phyloP scores from a whole-genome alignment of 2,797 vertebrate genomes.

The Orestias chungarensis region DNA sequence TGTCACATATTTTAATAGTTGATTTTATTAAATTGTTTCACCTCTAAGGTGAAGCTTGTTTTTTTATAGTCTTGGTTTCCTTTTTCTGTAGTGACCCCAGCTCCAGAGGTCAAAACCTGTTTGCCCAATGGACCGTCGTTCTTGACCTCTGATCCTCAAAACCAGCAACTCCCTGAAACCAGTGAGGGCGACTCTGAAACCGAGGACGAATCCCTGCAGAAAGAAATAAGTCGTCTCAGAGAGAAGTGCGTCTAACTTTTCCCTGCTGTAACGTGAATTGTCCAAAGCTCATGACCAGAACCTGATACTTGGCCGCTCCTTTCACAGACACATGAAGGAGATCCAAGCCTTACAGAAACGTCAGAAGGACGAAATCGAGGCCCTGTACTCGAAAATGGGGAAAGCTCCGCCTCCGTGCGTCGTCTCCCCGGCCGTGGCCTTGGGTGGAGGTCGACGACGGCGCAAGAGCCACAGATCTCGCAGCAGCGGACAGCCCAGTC shows the following conservation, averaged over 20 bases:
- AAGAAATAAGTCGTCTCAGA: slow-evolving; percentile 87
- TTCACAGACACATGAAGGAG: slow-evolving; percentile 90
- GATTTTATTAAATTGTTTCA: no score
- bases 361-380: slow-evolving; percentile 93
- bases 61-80: neutral
- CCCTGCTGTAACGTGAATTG: no score
- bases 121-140: slow-evolving; percentile 64
- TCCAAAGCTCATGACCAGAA: neutral
- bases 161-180: slow-evolving; percentile 84
- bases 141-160: slow-evolving; percentile 68
- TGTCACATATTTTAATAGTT: no score
- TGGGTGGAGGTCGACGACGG: slow-evolving; percentile 87
- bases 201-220: slow-evolving; percentile 90
- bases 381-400: slow-evolving; percentile 86
- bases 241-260: slow-evolving; percentile 84
- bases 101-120: slow-evolving; percentile 43
- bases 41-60: neutral
- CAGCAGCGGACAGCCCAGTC: slow-evolving; percentile 86
- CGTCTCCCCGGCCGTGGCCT: slow-evolving; percentile 86
- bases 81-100: slow-evolving; percentile 73
- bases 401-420: slow-evolving; percentile 85
- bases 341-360: slow-evolving; percentile 90
- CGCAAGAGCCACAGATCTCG: slow-evolving; percentile 90
- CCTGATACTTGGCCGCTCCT: neutral
- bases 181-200: slow-evolving; percentile 92